These are phyloP conservation scores for Emydura subglobosa DNA, from an alignment of 2,113 vertebrate species.

Conservation along the genomic window DNA sequence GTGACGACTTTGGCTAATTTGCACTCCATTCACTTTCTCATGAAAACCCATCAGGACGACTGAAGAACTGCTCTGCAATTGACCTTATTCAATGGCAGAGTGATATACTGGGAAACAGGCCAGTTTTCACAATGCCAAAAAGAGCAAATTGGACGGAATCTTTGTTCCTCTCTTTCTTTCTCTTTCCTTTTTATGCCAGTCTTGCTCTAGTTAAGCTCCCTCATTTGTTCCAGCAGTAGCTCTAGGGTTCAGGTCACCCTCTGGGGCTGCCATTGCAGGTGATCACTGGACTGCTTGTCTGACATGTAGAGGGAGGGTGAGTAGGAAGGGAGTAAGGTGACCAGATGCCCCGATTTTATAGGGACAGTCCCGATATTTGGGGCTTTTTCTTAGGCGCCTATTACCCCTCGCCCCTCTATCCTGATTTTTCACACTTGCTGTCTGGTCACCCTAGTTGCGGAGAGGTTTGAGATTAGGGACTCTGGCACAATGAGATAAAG, in stretches of 20 bases:
- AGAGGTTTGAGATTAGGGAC: background rate
- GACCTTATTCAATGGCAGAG: constrained; percentile 84
- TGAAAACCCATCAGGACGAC: constrained; percentile 83
- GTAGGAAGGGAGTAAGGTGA: background rate
- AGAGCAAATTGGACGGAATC: constrained; percentile 87
- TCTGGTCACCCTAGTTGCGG: background rate
- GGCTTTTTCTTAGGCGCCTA: too few species aligned
- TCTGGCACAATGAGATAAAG: background rate
- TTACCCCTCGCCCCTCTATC: too few species aligned
- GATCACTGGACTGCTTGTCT: constrained; percentile 61
- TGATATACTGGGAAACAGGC: constrained; percentile 85
- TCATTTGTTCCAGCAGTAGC: constrained; percentile 75
- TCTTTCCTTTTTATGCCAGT: constrained; percentile 76
- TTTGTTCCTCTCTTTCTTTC: constrained; percentile 79
- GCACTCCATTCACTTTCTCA: constrained; percentile 84
- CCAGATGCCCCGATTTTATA: too few species aligned
- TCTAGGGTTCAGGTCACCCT: constrained; percentile 76
- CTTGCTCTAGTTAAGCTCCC: constrained; percentile 79
- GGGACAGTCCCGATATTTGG: too few species aligned
- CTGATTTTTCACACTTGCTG: too few species aligned
- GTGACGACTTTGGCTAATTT: constrained; percentile 85
- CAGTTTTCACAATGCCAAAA: constrained; percentile 84
- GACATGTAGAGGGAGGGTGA: constrained; percentile 43
- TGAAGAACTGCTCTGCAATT: constrained; percentile 81
- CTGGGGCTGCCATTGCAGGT: constrained; percentile 77